Percentiles rank a stretch among this genome's conserved stretches.
phyloP scores from a whole-genome alignment of 2,888 invertebrate genomes.

The Selenia dentaria region DNA sequence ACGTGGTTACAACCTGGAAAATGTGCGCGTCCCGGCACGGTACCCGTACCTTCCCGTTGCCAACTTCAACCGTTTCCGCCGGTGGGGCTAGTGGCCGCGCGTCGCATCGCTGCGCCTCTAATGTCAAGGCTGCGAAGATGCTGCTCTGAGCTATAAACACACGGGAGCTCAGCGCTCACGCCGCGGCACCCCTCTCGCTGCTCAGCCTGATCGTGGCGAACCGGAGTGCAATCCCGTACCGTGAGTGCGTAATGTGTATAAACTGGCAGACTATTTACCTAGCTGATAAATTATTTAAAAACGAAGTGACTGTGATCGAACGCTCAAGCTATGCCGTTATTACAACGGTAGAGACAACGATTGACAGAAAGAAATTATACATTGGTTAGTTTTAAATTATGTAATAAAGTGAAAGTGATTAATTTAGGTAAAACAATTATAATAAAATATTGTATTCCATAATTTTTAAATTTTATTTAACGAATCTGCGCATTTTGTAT shows the following conservation, averaged over 20 bases:
- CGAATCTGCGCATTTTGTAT: too few relatives aligned
- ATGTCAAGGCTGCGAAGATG: constrained; percentile 76
- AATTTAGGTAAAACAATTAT: constrained; percentile 22
- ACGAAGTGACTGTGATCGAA: constrained; percentile 78
- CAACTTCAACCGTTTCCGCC: constrained; percentile 71
- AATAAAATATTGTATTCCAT: too few relatives aligned
- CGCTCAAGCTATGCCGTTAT: constrained; percentile 59
- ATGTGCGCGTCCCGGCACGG: constrained; percentile 76
- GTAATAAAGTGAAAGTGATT: constrained; percentile 31
- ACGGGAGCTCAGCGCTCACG: constrained; percentile 37
- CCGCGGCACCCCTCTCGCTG: constrained; percentile 42
- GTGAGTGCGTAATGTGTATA: constrained; percentile 38
- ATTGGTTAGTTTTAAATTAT: constrained; percentile 21
- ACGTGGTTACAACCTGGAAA: constrained; percentile 79
- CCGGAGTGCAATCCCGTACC: background rate
- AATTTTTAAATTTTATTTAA: too few relatives aligned
- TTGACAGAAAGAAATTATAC: constrained; percentile 52
- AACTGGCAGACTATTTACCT: constrained; percentile 55
- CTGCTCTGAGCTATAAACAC: constrained; percentile 39
- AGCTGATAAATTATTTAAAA: constrained; percentile 58
- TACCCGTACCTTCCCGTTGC: constrained; percentile 77
- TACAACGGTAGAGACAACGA: constrained; percentile 55
- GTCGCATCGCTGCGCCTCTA: constrained; percentile 46
- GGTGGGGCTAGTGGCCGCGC: constrained; percentile 73
- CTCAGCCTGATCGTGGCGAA: too few relatives aligned